Evolutionary conservation across 1,140 invertebrate species (phyloP).

Genomic region (Zaprionus nigranus): DNA sequence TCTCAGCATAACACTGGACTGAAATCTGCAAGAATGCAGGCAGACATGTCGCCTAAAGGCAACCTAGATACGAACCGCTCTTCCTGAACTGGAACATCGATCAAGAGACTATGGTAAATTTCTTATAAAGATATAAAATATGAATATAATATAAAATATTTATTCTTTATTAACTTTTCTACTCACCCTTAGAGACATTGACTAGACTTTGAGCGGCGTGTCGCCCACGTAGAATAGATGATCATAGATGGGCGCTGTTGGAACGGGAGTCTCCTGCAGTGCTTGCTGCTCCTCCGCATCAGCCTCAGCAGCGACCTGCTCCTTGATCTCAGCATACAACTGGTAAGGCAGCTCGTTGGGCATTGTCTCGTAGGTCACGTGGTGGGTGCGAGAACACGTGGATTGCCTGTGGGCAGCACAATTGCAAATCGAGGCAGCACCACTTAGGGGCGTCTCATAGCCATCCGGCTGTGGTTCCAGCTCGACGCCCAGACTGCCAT

Average conservation of each 20-base stretch:
- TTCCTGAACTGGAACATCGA: too few species aligned
- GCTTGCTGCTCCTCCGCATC: neutral
- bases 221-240: conserved; percentile 57
- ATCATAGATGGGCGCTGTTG: conserved; percentile 67
- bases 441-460: conserved; percentile 76
- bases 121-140: too few species aligned
- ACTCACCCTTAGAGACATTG: neutral
- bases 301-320: conserved; percentile 12
- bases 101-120: too few species aligned
- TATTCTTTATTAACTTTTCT: too few species aligned
- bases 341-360: conserved; percentile 66
- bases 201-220: conserved; percentile 30
- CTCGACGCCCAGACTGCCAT: conserved; percentile 43
- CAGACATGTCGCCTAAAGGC: too few species aligned
- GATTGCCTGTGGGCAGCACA: conserved; percentile 56
- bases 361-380: conserved; percentile 74
- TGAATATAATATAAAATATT: too few species aligned
- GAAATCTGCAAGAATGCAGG: too few species aligned
- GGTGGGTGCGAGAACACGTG: conserved; percentile 58
- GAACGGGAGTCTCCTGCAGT: neutral
- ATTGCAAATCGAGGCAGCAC: conserved; percentile 69
- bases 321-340: conserved; percentile 76
- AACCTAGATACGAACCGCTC: too few species aligned
- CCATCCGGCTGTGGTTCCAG: conserved; percentile 53
- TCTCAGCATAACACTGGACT: too few species aligned